Evolutionary conservation across 2,113 vertebrate species (phyloP).

Genomic region (Aleadryas rufinucha): DNA sequence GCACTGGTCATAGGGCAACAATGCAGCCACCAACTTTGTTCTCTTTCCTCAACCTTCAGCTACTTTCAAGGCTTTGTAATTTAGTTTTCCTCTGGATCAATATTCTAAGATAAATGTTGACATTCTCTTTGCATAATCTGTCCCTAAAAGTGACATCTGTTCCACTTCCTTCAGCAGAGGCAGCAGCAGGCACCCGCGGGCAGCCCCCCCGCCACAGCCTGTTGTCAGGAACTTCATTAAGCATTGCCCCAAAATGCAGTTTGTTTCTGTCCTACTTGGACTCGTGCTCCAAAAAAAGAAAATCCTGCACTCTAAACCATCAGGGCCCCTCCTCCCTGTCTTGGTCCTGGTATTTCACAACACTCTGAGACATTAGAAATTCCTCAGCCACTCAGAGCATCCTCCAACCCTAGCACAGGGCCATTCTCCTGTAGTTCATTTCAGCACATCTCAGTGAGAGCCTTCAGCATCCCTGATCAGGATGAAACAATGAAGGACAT

Average conservation of each 20-base stretch:
- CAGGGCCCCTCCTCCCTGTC: not conserved
- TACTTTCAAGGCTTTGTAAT: not conserved
- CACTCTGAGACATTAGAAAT: not conserved
- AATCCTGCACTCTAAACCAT: not conserved
- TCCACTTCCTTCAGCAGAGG: not conserved
- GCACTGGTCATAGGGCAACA: rapidly evolving
- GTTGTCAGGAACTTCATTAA: not conserved
- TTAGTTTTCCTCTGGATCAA: not conserved
- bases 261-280: not conserved
- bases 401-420: not conserved
- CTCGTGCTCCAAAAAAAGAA: not conserved
- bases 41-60: not conserved
- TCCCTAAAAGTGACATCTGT: not conserved
- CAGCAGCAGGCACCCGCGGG: not conserved
- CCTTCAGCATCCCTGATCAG: not conserved
- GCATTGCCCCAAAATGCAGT: not conserved
- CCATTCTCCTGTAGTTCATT: not conserved
- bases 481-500: not conserved
- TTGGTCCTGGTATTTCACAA: not conserved
- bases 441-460: not conserved
- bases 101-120: not conserved
- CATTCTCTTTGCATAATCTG: not conserved
- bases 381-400: not conserved
- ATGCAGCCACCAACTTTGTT: rapidly evolving
- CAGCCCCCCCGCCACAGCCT: not conserved